A percentile compares a stretch with the other conserved stretches of the same genome.
Conservation (phyloP, 2,113 vertebrate species). For the Synchiropus splendidus region DNA sequence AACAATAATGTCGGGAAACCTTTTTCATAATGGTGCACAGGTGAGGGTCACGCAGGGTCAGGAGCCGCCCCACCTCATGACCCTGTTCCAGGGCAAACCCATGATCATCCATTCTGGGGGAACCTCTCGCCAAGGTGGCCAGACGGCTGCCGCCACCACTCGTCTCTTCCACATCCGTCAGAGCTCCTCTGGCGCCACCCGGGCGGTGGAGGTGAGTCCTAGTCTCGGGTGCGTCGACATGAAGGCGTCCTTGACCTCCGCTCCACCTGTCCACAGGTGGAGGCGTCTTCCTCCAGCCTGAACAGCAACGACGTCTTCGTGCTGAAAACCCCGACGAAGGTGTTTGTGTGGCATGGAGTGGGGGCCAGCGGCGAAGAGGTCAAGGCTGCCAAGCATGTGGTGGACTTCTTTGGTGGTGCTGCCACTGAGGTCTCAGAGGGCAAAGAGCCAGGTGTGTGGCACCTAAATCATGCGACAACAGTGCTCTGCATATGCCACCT, state of each 20-base stretch:
- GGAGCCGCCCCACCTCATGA: constrained; percentile 73
- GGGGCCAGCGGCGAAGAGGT: constrained; percentile 63
- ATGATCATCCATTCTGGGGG: constrained; percentile 70
- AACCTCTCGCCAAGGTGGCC: constrained; percentile 63
- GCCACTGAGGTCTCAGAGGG: constrained; percentile 56
- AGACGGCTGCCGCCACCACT: constrained; percentile 29
- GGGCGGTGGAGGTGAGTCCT: constrained; percentile 66
- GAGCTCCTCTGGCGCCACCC: constrained; percentile 53
- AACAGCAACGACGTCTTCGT: constrained; percentile 75
- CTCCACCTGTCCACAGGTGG: constrained; percentile 40
- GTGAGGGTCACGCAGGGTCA: constrained; percentile 73
- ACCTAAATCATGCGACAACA: not conserved
- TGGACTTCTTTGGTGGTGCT: constrained; percentile 53
- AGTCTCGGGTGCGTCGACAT: not conserved
- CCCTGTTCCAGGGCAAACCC: constrained; percentile 67
- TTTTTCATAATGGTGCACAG: constrained; percentile 25
- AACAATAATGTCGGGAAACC: not conserved
- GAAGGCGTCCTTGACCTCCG: not conserved
- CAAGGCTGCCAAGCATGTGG: constrained; percentile 56
- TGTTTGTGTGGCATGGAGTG: constrained; percentile 61
- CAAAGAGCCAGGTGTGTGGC: constrained; percentile 66
- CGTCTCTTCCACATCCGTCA: constrained; percentile 72
- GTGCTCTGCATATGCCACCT: too few species aligned
- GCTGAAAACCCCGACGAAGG: constrained; percentile 41
- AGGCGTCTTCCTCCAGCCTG: constrained; percentile 46